Evolutionary conservation across 1,140 invertebrate species (phyloP).

Genomic region (Berghia stephanieae): DNA sequence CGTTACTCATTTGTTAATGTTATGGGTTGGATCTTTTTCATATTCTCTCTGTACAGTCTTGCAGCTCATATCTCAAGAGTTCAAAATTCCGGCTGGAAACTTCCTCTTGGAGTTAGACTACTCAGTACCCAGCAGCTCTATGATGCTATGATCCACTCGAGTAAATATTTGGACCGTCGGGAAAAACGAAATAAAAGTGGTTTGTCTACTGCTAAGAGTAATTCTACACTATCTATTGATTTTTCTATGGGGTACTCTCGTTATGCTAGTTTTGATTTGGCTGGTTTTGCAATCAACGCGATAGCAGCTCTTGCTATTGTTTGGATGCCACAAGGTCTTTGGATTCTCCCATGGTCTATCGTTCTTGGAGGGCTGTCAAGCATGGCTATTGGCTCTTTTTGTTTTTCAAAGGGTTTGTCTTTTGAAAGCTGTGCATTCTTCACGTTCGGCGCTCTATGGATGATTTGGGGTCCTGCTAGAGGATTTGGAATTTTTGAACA

Average conservation of each 20-base stretch:
- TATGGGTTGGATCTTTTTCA: constrained; percentile 48
- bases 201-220: too few relatives aligned
- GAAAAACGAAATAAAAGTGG: too few relatives aligned
- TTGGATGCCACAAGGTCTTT: constrained; percentile 37
- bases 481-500: constrained; percentile 36
- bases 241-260: constrained; percentile 50
- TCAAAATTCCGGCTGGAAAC: constrained; percentile 31
- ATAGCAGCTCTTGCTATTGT: constrained; percentile 43
- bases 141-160: too few relatives aligned
- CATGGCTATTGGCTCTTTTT: constrained; percentile 45
- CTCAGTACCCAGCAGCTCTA: neutral
- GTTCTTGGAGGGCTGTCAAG: constrained; percentile 46
- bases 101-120: constrained; percentile 41
- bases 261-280: constrained; percentile 37
- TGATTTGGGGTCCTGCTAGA: constrained; percentile 48
- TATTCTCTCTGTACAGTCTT: constrained; percentile 48
- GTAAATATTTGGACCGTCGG: too few relatives aligned
- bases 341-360: constrained; percentile 44
- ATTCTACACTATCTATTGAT: constrained; percentile 38
- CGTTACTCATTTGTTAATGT: constrained; percentile 40
- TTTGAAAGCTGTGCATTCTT: constrained; percentile 53
- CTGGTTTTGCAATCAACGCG: constrained; percentile 49
- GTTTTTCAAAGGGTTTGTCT: constrained; percentile 48
- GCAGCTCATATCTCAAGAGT: constrained; percentile 39
- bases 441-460: constrained; percentile 45